Evolutionary conservation across 2,797 vertebrate genomes (phyloP).

Genomic region (Enteromius paludinosus): DNA sequence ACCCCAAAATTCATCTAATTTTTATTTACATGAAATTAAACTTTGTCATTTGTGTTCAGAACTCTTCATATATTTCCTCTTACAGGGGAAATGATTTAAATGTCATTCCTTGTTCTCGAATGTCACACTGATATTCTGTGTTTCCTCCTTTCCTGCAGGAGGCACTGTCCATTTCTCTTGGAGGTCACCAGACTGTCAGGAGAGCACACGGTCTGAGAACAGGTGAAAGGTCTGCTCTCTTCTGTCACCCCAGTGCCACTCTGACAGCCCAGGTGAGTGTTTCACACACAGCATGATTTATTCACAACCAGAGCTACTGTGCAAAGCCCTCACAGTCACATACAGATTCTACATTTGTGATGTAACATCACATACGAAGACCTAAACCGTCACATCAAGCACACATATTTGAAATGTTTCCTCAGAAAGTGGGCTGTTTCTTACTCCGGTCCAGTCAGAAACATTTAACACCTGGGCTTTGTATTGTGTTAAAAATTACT

Average conservation of each 20-base stretch:
- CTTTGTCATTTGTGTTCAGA: background rate
- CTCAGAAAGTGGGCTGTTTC: background rate
- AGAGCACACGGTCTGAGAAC: constrained; percentile 80
- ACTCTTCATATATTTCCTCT: background rate
- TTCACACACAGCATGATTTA: constrained; percentile 2
- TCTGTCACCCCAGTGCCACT: constrained; percentile 69
- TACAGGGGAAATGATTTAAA: background rate
- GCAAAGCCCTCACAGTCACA: background rate
- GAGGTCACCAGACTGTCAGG: constrained; percentile 76
- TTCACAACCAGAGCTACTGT: background rate
- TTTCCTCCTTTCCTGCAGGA: constrained; percentile 70
- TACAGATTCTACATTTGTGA: background rate
- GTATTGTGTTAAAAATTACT: background rate
- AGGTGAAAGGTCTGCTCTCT: constrained; percentile 75
- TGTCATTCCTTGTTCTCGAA: background rate
- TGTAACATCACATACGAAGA: background rate
- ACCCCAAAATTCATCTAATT: background rate
- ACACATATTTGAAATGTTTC: background rate
- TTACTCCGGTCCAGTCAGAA: no score
- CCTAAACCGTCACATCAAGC: no score
- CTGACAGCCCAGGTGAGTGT: constrained; percentile 24
- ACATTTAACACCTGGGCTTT: background rate
- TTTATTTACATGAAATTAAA: background rate
- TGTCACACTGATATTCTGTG: constrained; percentile 39
- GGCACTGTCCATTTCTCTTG: constrained; percentile 73